Evolutionary conservation across 2,113 vertebrate species (phyloP).

Genomic region (Prunella fulvescens): DNA sequence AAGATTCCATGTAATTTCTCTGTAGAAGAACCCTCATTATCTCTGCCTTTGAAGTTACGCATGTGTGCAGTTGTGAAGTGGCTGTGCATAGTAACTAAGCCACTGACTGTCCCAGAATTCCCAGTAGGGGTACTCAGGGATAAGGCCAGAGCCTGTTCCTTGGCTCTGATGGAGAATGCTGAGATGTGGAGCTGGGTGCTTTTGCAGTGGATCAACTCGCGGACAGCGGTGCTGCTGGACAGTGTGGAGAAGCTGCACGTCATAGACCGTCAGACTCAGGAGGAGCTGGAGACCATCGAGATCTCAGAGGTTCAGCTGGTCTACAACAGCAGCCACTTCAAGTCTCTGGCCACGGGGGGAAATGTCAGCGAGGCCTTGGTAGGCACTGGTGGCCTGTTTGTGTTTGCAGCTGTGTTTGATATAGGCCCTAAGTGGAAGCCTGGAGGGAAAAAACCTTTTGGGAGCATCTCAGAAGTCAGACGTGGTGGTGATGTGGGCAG

Average conservation of each 20-base stretch:
- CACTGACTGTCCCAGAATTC: not conserved
- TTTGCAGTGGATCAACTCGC: slow-evolving; percentile 93
- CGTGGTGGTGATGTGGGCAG: not conserved
- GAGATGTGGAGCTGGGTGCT: not conserved
- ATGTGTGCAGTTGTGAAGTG: not conserved
- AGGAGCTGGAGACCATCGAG: slow-evolving; percentile 89
- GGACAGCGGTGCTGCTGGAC: slow-evolving; percentile 89
- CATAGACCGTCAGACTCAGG: slow-evolving; percentile 90
- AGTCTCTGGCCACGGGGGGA: slow-evolving; percentile 94
- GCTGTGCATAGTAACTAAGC: rapidly evolving
- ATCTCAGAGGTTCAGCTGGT: slow-evolving; percentile 92
- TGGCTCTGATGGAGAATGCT: not conserved
- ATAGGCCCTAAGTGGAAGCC: not conserved
- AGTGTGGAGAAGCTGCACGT: slow-evolving; percentile 93
- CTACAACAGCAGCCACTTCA: slow-evolving; percentile 98
- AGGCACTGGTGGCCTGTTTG: not conserved
- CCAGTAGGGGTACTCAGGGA: not conserved
- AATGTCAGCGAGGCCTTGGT: slow-evolving; percentile 97
- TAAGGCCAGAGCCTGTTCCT: not conserved
- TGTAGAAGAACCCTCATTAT: not conserved
- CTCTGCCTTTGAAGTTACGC: not conserved
- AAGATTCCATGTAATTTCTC: not conserved
- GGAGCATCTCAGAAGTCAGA: not conserved
- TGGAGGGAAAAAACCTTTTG: not conserved
- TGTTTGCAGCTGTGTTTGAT: not conserved